Percentiles rank a stretch among this genome's conserved stretches.
Conservation (phyloP, 2,888 invertebrate species). For the Cephus nigrinus region DNA sequence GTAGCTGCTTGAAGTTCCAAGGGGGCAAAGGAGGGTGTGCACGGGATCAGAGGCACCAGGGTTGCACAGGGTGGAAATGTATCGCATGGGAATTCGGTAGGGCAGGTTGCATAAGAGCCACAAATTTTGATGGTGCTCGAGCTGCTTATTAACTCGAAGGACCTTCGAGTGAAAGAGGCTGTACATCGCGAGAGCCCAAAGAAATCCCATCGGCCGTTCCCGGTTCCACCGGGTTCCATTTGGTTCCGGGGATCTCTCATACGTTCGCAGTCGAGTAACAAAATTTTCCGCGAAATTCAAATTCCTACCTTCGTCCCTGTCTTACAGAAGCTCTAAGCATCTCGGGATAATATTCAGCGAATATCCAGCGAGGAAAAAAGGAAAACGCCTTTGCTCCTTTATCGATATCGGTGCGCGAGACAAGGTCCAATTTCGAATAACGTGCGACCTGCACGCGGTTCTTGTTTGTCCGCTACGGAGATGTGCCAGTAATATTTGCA, state of each 20-base stretch:
- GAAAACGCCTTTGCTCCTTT: neutral
- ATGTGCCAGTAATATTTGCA: neutral
- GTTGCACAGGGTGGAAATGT: conserved; percentile 33
- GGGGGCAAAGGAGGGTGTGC: conserved; percentile 42
- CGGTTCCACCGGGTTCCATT: conserved; percentile 12
- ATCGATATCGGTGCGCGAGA: neutral
- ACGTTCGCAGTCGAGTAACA: neutral
- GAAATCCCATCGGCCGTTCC: conserved; percentile 21
- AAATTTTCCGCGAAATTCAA: neutral
- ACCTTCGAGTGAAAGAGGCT: conserved; percentile 20
- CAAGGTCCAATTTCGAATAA: neutral
- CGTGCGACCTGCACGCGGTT: neutral
- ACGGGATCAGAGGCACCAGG: conserved; percentile 12
- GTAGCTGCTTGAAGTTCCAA: conserved; percentile 46
- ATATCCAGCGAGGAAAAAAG: neutral
- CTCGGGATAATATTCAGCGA: neutral
- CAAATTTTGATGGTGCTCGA: conserved; percentile 54
- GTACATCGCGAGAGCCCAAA: conserved; percentile 32
- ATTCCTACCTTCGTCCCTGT: neutral
- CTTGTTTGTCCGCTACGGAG: neutral
- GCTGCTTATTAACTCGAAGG: conserved; percentile 51
- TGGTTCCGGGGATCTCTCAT: neutral
- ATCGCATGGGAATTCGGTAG: conserved; percentile 42
- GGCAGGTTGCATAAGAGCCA: conserved; percentile 30
- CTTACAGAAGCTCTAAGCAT: neutral